A percentile compares a stretch with the other conserved stretches of the same genome.
Conservation (phyloP, 2,888 invertebrate species). For the Calameuta filiformis region DNA sequence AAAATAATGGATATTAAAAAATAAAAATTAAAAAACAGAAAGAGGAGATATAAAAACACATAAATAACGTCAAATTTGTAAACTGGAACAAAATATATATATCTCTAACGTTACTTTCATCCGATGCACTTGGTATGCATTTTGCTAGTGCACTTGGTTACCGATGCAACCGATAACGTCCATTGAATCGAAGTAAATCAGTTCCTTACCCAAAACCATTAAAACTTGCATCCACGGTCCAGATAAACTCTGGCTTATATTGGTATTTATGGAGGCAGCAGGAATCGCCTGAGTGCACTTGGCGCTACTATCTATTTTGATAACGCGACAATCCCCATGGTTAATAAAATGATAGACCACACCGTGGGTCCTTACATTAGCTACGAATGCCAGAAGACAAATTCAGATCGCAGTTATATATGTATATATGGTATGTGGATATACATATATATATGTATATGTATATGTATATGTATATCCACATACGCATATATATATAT, state of each 20-base stretch:
- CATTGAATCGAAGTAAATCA: slow-evolving; percentile 15
- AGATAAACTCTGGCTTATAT: slow-evolving; percentile 12
- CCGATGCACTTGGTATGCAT: background rate
- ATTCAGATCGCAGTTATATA: background rate
- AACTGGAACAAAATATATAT: background rate
- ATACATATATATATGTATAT: background rate
- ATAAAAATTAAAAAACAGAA: too few species aligned
- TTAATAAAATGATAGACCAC: slow-evolving; percentile 1
- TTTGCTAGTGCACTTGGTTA: background rate
- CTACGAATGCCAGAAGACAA: background rate
- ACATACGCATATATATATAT: background rate
- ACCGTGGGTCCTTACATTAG: background rate
- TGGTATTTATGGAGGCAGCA: slow-evolving; percentile 18
- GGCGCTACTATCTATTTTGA: slow-evolving; percentile 5
- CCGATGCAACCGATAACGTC: slow-evolving; percentile 2
- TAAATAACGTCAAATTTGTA: background rate
- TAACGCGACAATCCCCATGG: background rate
- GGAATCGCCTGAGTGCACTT: slow-evolving; percentile 19
- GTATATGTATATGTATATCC: too few species aligned
- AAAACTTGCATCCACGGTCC: background rate
- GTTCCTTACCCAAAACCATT: slow-evolving; percentile 13
- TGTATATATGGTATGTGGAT: background rate
- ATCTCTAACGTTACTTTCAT: background rate
- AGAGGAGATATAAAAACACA: too few species aligned
- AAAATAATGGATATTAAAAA: too few species aligned